Conservation (phyloP, 2,888 invertebrate genomes). For the Clunio marinus region DNA sequence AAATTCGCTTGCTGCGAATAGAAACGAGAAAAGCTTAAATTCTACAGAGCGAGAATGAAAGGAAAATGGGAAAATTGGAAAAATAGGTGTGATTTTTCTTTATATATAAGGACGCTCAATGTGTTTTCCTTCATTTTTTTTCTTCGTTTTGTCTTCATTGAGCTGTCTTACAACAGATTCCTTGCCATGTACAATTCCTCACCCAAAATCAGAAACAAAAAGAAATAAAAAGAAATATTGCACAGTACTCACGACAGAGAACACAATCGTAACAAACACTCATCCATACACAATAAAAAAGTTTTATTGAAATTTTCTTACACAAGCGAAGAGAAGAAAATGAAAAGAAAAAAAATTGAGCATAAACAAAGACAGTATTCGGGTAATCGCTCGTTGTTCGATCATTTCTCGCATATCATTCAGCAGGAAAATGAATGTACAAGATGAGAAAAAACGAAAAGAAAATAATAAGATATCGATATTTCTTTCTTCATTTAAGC, state of each 20-base stretch:
- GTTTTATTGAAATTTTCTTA: slow-evolving; percentile 6
- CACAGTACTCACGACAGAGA: not conserved
- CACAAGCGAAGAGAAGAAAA: slow-evolving; percentile 15
- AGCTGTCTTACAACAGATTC: slow-evolving; percentile 9
- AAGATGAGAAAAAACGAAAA: not conserved
- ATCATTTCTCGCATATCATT: slow-evolving; percentile 34
- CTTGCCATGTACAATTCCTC: slow-evolving; percentile 6
- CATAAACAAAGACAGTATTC: slow-evolving; percentile 12
- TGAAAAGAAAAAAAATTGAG: not conserved
- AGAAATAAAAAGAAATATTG: slow-evolving; percentile 3
- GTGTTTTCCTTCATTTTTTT: slow-evolving; percentile 17
- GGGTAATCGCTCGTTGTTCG: slow-evolving; percentile 35
- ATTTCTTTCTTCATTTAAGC: not conserved
- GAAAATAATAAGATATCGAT: not conserved
- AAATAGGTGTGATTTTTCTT: slow-evolving; percentile 27
- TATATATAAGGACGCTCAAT: slow-evolving; percentile 16
- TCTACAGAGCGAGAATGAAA: not conserved
- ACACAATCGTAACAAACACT: slow-evolving; percentile 5
- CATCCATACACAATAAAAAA: slow-evolving; percentile 26
- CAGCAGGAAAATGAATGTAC: too few species aligned
- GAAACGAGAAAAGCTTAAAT: not conserved
- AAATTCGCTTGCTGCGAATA: not conserved
- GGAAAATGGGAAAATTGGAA: slow-evolving; percentile 1
- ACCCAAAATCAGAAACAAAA: not conserved
- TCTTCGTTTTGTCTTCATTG: too few species aligned